Base-by-base conservation (phyloP, 1,140 invertebrate species). In the Zophobas atratus region DNA sequence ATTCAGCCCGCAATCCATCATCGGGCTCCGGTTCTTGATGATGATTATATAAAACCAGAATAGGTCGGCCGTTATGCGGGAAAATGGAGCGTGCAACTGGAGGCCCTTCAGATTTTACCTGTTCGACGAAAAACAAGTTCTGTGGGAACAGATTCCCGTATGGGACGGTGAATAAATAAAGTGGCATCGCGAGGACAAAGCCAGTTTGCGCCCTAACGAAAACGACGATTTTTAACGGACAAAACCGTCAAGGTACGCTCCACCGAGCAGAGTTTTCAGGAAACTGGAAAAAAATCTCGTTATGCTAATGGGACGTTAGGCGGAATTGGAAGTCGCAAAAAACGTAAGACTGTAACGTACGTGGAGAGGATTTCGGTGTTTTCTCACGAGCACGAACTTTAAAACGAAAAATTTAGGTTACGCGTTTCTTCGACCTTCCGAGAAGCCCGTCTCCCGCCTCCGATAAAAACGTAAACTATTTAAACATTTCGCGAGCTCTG, bases 61-160 rank as follows among this genome's bases (percentile, higher is more conserved):
- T 43, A 6, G 39, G 6, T 67, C 60, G 60, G 38, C 60, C 60
- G 60, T 67, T 67, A 67, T 67, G 60, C 20, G 43, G 36, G 39
- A 67, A 67, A 67, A 67, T 67, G 39, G 60, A 67, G 60, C 57
- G 36, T 63, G 57, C 57, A 63, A 63, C 35, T 51, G 36, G 57
- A 20, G 8, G 36, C 38, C 39, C 39, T 43, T 67, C 60, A 43
- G 60, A 67, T 67, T 67, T 67, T 67, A 67, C 60, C 60, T 67
- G 60, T 67, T 67, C n/a, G 20, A 43, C 60, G 60, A 43, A 67
- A 67, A 67, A 67, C 60, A 67, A 67, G 60, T 67, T 67, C 60
- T 8, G 60, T 67, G 60, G 60, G 60, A 67, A 67, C 43, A 67
- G 43, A 67, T 67, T 67, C 60, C 60, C 60, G 33, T 67, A 67